phyloP scores from a whole-genome alignment of 2,113 vertebrate genomes.

The Callionymus lyra region DNA sequence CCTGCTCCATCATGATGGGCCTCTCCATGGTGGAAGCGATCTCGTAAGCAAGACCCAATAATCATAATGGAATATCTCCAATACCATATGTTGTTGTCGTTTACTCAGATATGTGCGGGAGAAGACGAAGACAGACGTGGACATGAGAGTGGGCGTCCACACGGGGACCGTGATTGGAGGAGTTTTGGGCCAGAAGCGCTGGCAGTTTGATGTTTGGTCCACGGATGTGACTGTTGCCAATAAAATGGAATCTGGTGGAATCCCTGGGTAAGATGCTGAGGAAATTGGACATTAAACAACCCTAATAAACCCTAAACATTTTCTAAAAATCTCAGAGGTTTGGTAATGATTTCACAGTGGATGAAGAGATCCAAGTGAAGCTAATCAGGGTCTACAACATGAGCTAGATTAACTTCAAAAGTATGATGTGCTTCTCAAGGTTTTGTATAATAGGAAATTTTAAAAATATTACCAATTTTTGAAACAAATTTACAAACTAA shows the following conservation, averaged over 20 bases:
- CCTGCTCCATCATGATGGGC: constrained; percentile 91
- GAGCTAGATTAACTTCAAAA: no score
- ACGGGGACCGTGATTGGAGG: constrained; percentile 87
- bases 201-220: constrained; percentile 97
- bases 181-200: constrained; percentile 90
- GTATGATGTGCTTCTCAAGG: no score
- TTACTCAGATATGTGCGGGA: constrained; percentile 79
- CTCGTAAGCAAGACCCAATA: constrained; percentile 68
- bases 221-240: constrained; percentile 93
- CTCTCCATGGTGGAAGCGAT: constrained; percentile 92
- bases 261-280: constrained; percentile 75
- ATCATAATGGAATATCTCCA: not conserved
- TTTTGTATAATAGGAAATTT: no score
- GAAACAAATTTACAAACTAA: no score
- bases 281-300: no score
- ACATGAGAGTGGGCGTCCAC: constrained; percentile 95
- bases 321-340: no score
- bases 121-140: constrained; percentile 85
- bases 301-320: no score
- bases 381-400: no score
- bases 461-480: no score
- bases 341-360: no score
- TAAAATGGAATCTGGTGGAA: constrained; percentile 93
- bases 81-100: not conserved
- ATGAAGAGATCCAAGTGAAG: no score